Evolutionary conservation across 2,888 invertebrate genomes (phyloP), one percentile per base, ranked within the genome.

Genomic region (Lypha dubia): DNA sequence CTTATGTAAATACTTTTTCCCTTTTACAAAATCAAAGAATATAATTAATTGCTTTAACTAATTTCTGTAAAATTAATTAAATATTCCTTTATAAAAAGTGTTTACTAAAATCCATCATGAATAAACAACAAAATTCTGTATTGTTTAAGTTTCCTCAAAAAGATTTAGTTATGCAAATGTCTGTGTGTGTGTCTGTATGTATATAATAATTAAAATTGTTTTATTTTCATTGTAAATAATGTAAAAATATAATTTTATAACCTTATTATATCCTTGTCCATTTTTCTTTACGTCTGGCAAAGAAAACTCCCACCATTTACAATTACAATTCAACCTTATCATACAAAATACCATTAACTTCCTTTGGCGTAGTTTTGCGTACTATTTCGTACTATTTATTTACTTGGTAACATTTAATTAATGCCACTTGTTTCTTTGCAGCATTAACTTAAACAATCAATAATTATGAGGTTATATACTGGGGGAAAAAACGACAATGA

Each of bases 381-480:
- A 35, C 17, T 60, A n/a, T n/a, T 38, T 58, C 7, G 7, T n/a
- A n/a, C 11, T 53, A 49, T 20, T 56, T 44, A 32, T 51, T 51
- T 60, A 11, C 17, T 44, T 60, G 46, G 15, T 15, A 62, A 28
- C 28, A 46, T 70, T 81, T 75, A 81, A 81, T 81, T 81, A 81
- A 81, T 56, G 32, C 56, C 38, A 70, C 68, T 75, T 75, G 53
- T 20, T 60, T 63, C 28, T 81, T 77, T 56, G 60, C 24, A 65
- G 41, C 56, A 70, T 76, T 76, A 70, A 76, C 38, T 70, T 58
- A 65, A 74, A 65, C 75, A 82, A 82, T 82, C 81, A 82, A 82
- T 82, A 82, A 76, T 82, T 82, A 70, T 82, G 75, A 71, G 70
- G 53, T 56, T 70, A 53, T 3, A 46, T 22, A 53, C 46, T 38